A percentile compares a stretch with the other conserved stretches of the same genome.
Conservation (phyloP, 2,888 invertebrate species). For the Allophyes oxyacanthae region DNA sequence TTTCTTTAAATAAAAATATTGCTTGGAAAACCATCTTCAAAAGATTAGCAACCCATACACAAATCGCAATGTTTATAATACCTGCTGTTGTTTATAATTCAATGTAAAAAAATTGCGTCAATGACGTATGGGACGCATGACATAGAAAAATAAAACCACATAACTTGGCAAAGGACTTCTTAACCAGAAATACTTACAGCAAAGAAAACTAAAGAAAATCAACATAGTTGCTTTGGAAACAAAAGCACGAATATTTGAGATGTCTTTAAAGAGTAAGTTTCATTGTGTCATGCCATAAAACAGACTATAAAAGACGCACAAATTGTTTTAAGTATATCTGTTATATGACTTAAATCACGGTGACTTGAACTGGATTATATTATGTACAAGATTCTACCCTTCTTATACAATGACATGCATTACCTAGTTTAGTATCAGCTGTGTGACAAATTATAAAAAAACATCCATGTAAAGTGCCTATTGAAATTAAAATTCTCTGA, state of each 20-base stretch:
- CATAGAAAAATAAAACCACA: neutral
- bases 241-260: constrained; percentile 35
- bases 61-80: too few relatives aligned
- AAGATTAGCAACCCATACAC: too few relatives aligned
- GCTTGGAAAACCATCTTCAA: too few relatives aligned
- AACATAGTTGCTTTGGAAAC: constrained; percentile 29
- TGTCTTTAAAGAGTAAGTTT: constrained; percentile 30
- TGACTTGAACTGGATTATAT: neutral
- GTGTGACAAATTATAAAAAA: too few relatives aligned
- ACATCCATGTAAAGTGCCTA: too few relatives aligned
- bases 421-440: too few relatives aligned
- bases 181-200: constrained; percentile 4
- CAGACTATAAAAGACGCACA: constrained; percentile 34
- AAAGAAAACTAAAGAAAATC: constrained; percentile 23
- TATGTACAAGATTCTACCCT: too few relatives aligned
- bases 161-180: constrained; percentile 21
- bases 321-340: constrained; percentile 38
- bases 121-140: neutral
- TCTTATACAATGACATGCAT: too few relatives aligned
- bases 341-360: constrained; percentile 17
- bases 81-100: too few relatives aligned
- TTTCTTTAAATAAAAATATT: too few relatives aligned
- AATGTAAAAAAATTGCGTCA: too few relatives aligned
- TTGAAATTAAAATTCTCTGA: too few relatives aligned
- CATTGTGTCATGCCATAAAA: constrained; percentile 35